A percentile compares a stretch with the other conserved stretches of the same genome.
Evolutionary conservation across 2,888 invertebrate genomes (phyloP).

Genomic region (Desoria tigrina): DNA sequence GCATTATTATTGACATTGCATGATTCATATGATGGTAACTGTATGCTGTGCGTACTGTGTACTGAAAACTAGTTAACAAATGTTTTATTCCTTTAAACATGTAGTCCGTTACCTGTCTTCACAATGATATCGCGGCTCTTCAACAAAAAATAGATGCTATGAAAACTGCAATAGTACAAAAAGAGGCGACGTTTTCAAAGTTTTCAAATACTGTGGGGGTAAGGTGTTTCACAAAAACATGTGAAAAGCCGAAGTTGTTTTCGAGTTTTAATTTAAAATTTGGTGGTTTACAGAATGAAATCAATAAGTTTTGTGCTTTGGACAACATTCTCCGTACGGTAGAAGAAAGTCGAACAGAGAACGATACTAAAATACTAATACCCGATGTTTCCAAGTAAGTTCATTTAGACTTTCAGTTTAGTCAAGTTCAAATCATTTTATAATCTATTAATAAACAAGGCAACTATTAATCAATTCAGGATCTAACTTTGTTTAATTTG

Average conservation of each 20-base stretch:
- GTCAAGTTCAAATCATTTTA: too few species aligned
- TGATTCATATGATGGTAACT: too few species aligned
- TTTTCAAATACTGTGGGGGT: neutral
- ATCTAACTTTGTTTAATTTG: too few species aligned
- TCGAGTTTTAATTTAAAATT: too few species aligned
- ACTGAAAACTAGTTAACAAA: neutral
- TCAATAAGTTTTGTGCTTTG: constrained; percentile 21
- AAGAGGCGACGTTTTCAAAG: neutral
- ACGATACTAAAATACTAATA: constrained; percentile 15
- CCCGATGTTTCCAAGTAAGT: constrained; percentile 17
- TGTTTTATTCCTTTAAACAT: too few species aligned
- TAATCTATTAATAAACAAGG: too few species aligned
- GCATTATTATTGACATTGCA: too few species aligned
- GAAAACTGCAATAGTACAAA: neutral
- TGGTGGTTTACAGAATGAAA: constrained; percentile 17
- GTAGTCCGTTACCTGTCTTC: too few species aligned
- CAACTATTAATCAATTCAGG: too few species aligned
- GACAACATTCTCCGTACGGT: constrained; percentile 32
- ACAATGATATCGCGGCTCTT: too few species aligned
- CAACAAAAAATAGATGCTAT: neutral
- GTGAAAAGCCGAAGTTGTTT: too few species aligned
- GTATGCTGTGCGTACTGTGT: neutral
- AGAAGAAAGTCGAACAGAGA: constrained; percentile 25
- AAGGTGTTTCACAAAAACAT: neutral
- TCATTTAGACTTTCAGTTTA: neutral